Percentiles rank a stretch among this genome's conserved stretches.
These are phyloP conservation scores for Hoplodrina ambigua DNA, from an alignment of 2,888 invertebrate genomes.

Conservation along the genomic window DNA sequence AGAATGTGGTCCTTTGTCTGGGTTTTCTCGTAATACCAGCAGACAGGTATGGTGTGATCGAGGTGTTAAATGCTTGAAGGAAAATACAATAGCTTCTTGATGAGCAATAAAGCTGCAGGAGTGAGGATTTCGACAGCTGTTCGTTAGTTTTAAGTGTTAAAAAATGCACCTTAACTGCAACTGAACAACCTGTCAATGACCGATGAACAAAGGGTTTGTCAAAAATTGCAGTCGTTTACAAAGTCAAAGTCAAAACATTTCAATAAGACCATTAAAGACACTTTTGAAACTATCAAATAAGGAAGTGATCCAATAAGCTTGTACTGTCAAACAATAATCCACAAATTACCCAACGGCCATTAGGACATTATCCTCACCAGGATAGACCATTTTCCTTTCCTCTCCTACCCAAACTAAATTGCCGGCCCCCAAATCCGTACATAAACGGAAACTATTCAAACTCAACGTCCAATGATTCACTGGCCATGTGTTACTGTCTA, in stretches of 20 bases:
- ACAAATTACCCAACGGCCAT: background rate
- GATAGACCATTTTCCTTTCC: conserved; percentile 17
- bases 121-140: conserved; percentile 11
- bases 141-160: conserved; percentile 12
- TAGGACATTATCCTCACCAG: background rate
- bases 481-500: conserved; percentile 60
- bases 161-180: background rate
- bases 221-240: background rate
- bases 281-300: too few relatives aligned
- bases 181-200: background rate
- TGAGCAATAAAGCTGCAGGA: conserved; percentile 21
- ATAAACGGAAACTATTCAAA: conserved; percentile 65
- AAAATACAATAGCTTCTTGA: conserved; percentile 31
- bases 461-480: conserved; percentile 59
- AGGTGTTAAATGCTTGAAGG: conserved; percentile 41
- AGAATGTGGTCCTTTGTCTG: conserved; percentile 21
- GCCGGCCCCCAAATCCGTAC: conserved; percentile 39
- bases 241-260: too few relatives aligned
- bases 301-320: background rate
- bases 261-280: too few relatives aligned
- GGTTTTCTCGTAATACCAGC: background rate
- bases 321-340: background rate
- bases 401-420: background rate
- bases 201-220: conserved; percentile 8
- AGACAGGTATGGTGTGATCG: conserved; percentile 8